These are phyloP conservation scores for Illadopsis cleaveri DNA, from an alignment of 2,113 vertebrate genomes.

Conservation along the genomic window DNA sequence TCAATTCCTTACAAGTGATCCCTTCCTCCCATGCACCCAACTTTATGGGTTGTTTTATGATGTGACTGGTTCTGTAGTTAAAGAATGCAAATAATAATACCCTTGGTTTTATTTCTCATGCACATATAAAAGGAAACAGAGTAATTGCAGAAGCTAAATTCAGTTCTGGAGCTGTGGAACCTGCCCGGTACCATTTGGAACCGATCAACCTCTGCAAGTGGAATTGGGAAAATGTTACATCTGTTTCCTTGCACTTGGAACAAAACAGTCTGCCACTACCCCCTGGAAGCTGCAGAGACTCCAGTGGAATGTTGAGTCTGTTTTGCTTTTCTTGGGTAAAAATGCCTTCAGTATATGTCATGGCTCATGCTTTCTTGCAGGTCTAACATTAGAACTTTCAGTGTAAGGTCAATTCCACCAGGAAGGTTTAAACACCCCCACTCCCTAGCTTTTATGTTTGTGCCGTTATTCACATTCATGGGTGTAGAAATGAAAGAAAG, in stretches of 20 bases:
- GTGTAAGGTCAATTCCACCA: not conserved
- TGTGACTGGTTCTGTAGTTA: not conserved
- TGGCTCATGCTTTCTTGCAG: not conserved
- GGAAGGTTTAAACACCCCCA: not conserved
- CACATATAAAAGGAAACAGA: not conserved
- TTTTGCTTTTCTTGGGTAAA: not conserved
- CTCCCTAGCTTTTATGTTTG: not conserved
- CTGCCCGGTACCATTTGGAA: not conserved
- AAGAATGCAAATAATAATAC: not conserved
- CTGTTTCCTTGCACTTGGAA: not conserved
- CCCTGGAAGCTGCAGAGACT: not conserved
- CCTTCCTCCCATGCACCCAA: not conserved
- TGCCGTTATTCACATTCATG: not conserved
- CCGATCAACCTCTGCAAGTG: not conserved
- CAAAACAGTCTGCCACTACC: not conserved
- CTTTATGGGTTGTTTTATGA: not conserved
- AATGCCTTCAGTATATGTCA: not conserved
- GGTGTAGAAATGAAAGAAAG: not conserved
- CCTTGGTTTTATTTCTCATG: not conserved
- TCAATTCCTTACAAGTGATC: not conserved
- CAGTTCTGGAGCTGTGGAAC: not conserved
- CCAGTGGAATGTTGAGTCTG: not conserved
- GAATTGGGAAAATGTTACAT: not conserved
- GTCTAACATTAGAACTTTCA: not conserved
- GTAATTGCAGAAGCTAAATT: not conserved